phyloP scores from a whole-genome alignment of 2,113 vertebrate genomes.

The Nothoprocta perdicaria region DNA sequence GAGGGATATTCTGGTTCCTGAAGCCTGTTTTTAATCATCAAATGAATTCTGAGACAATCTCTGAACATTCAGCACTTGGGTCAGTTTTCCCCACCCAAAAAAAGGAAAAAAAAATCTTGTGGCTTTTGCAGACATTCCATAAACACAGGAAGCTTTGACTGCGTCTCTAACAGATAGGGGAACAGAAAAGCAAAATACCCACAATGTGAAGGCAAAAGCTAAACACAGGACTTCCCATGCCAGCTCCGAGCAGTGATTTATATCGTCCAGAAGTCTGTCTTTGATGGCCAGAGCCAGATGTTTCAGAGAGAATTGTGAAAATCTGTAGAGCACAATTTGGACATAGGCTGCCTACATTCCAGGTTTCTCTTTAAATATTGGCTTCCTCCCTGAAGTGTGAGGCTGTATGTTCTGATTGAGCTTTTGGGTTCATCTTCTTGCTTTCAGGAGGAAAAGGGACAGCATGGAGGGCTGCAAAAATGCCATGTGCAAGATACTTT shows the following conservation, averaged over 20 bases:
- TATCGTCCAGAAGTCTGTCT: background rate
- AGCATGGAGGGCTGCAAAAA: background rate
- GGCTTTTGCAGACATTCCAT: conserved; percentile 74
- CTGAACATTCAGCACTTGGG: conserved; percentile 44
- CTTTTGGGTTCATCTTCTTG: background rate
- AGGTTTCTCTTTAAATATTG: background rate
- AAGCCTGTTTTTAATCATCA: conserved; percentile 52
- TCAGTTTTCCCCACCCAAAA: conserved; percentile 13
- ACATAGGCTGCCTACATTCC: background rate
- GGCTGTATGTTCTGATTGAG: background rate
- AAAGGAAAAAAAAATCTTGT: background rate
- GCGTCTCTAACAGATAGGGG: conserved; percentile 66
- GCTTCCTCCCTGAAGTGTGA: background rate
- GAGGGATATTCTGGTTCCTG: background rate
- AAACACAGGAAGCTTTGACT: conserved; percentile 70
- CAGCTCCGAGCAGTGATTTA: background rate
- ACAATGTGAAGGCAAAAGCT: background rate
- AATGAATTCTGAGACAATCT: conserved; percentile 43
- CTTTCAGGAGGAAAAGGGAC: background rate
- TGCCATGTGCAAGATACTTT: background rate
- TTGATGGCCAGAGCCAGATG: background rate
- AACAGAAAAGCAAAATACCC: conserved; percentile 22
- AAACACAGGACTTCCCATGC: background rate
- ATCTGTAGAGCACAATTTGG: background rate
- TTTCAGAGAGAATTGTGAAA: background rate